Conservation (phyloP, 1,140 invertebrate species). For the Leptonema lineaticorne region DNA sequence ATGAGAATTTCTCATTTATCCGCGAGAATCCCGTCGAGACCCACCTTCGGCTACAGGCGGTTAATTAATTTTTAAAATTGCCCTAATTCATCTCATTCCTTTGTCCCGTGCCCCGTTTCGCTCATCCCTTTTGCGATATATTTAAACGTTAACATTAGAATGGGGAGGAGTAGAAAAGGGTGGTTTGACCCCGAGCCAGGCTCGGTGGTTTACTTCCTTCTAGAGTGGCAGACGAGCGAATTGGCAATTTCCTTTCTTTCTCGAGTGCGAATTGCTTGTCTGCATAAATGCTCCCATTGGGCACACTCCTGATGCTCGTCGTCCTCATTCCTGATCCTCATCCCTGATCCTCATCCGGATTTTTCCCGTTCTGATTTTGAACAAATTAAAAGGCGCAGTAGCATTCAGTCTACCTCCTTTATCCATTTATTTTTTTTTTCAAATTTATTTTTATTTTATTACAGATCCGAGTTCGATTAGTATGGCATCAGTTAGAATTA, state of each 20-base stretch:
- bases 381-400: neutral
- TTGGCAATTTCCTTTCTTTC: slow-evolving; percentile 36
- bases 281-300: slow-evolving; percentile 12
- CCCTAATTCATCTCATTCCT: neutral
- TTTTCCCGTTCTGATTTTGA: neutral
- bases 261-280: slow-evolving; percentile 30
- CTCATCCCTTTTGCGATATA: neutral
- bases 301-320: neutral
- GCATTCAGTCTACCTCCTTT: neutral
- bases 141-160: neutral
- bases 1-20: too few relatives aligned
- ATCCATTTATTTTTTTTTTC: too few relatives aligned
- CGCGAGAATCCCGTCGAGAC: too few relatives aligned
- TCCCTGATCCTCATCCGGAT: too few relatives aligned
- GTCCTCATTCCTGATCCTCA: too few relatives aligned
- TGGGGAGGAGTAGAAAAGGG: neutral
- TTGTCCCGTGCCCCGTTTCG: too few relatives aligned
- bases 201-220: neutral
- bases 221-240: slow-evolving; percentile 23
- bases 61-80: slow-evolving; percentile 3
- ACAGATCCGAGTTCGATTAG: too few relatives aligned
- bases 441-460: too few relatives aligned
- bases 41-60: too few relatives aligned
- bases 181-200: too few relatives aligned
- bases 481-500: too few relatives aligned